These are phyloP conservation scores for Aphidius ervi DNA, from an alignment of 1,140 invertebrate species.

Conservation along the genomic window DNA sequence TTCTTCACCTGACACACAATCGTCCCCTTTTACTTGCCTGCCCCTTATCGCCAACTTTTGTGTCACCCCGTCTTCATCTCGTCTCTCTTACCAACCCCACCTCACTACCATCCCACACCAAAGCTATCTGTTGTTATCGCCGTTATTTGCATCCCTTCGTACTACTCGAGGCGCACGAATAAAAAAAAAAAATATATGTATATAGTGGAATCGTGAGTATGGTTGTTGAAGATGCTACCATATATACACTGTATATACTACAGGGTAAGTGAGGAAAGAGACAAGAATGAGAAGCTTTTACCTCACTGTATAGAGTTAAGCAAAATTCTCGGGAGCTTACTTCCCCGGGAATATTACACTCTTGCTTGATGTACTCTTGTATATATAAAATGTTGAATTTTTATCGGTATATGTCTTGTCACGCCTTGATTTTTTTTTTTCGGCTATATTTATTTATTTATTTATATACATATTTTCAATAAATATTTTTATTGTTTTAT, in stretches of 20 bases:
- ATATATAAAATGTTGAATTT: slow-evolving; percentile 9
- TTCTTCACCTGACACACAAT: slow-evolving; percentile 17
- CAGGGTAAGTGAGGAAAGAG: slow-evolving; percentile 20
- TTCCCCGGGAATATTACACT: slow-evolving; percentile 45
- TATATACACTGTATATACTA: slow-evolving; percentile 10
- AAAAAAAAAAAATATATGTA: background rate
- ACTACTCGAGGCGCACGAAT: slow-evolving; percentile 23
- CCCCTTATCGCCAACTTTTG: background rate
- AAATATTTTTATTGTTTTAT: too few species aligned
- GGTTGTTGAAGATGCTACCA: background rate
- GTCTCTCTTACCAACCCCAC: slow-evolving; percentile 14
- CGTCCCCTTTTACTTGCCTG: slow-evolving; percentile 16
- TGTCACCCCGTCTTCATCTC: slow-evolving; percentile 19
- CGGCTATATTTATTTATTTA: too few species aligned
- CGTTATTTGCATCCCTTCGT: slow-evolving; percentile 51
- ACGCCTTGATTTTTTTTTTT: background rate
- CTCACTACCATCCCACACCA: slow-evolving; percentile 4
- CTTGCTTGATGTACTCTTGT: background rate
- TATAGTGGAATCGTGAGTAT: background rate
- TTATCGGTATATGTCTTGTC: background rate
- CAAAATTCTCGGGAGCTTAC: slow-evolving; percentile 48
- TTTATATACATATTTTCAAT: too few species aligned
- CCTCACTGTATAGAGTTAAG: slow-evolving; percentile 13
- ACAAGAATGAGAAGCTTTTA: slow-evolving; percentile 20
- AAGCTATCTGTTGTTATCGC: slow-evolving; percentile 51